These are phyloP conservation scores for Heliconius cydno DNA, from an alignment of 2,888 invertebrate genomes.

Conservation along the genomic window DNA sequence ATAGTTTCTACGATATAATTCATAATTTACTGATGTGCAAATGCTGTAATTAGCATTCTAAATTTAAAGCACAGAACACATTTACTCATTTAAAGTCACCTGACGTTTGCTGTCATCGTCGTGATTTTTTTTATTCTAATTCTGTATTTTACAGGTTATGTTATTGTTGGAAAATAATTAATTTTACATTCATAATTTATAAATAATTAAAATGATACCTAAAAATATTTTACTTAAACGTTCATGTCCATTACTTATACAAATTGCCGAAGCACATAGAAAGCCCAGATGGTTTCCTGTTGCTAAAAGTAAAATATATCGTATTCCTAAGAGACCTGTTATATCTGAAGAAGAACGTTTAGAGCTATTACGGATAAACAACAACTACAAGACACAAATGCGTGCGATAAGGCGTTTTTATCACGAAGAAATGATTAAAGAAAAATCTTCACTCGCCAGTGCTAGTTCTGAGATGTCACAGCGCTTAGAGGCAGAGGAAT, in stretches of 20 bases:
- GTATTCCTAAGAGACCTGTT: conserved; percentile 85
- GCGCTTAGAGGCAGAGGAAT: conserved; percentile 85
- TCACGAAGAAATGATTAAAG: conserved; percentile 79
- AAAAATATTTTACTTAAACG: conserved; percentile 63
- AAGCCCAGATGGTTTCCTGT: conserved; percentile 92
- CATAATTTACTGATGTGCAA: too few relatives aligned
- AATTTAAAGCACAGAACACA: too few relatives aligned
- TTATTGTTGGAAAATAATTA: conserved; percentile 16
- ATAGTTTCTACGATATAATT: too few relatives aligned
- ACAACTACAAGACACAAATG: conserved; percentile 87
- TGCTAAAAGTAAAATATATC: conserved; percentile 91
- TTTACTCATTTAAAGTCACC: neutral
- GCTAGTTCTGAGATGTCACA: conserved; percentile 82
- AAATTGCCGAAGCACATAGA: conserved; percentile 76
- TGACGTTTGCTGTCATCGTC: neutral
- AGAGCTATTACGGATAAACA: conserved; percentile 87
- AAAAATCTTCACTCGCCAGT: conserved; percentile 77
- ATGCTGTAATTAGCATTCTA: too few relatives aligned
- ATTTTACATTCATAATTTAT: neutral
- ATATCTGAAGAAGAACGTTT: conserved; percentile 85
- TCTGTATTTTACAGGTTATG: conserved; percentile 32
- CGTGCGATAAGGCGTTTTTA: conserved; percentile 82
- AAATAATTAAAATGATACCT: conserved; percentile 50
- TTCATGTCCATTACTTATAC: conserved; percentile 65
- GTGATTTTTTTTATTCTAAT: neutral